These are phyloP conservation scores for Ephialtes manifestator DNA, from an alignment of 2,888 invertebrate genomes.

Conservation along the genomic window DNA sequence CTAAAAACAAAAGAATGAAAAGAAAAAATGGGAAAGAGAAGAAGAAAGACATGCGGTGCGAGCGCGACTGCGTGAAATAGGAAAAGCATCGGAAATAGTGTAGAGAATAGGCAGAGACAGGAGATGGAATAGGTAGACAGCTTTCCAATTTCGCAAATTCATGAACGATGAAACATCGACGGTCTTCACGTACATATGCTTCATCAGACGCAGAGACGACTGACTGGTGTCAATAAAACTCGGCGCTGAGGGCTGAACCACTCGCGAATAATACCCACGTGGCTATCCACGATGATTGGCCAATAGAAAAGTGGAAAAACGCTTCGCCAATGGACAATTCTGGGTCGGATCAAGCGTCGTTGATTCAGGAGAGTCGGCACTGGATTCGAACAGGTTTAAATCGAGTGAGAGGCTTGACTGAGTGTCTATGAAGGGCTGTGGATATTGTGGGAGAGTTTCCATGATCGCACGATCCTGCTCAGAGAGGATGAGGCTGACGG, in stretches of 20 bases:
- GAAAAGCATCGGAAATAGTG: conserved; percentile 46
- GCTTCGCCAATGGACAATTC: not conserved
- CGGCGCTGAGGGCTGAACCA: conserved; percentile 7
- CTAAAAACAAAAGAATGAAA: conserved; percentile 33
- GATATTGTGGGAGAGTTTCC: conserved; percentile 48
- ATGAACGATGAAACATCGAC: conserved; percentile 63
- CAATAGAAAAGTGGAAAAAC: conserved; percentile 43
- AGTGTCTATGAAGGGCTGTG: conserved; percentile 59
- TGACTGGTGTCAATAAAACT: conserved; percentile 76
- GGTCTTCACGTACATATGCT: not conserved
- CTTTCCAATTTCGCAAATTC: conserved; percentile 77
- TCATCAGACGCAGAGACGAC: conserved; percentile 43
- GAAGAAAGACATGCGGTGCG: conserved; percentile 8
- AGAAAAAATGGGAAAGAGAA: conserved; percentile 41
- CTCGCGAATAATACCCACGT: conserved; percentile 1
- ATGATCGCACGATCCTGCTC: conserved; percentile 23
- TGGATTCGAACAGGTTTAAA: conserved; percentile 34
- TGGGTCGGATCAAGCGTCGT: conserved; percentile 18
- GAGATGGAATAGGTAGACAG: conserved; percentile 67
- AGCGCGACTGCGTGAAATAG: conserved; percentile 43
- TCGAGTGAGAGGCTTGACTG: conserved; percentile 55
- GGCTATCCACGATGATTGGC: conserved; percentile 21
- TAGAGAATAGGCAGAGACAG: conserved; percentile 56
- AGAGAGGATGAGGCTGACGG: conserved; percentile 45
- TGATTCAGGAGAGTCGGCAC: conserved; percentile 7